Evolutionary conservation across 2,797 vertebrate species (phyloP).

Genomic region (Remorina albescens): DNA sequence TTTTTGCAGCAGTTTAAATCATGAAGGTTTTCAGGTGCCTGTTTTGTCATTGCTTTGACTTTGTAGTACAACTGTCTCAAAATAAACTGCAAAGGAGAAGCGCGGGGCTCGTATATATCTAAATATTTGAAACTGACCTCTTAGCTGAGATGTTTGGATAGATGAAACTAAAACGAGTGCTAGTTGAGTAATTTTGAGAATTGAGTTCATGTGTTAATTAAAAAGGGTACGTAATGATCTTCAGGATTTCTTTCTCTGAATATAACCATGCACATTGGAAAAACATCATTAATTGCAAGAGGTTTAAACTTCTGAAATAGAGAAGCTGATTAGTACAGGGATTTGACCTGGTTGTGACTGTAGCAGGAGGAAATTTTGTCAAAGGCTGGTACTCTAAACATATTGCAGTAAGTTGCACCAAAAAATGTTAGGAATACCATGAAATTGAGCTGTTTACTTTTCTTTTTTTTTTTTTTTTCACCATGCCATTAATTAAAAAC

Average conservation of each 20-base stretch:
- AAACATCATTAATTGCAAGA: background rate
- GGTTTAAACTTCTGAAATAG: background rate
- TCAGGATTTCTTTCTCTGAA: background rate
- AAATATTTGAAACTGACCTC: background rate
- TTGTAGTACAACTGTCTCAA: background rate
- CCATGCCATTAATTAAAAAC: too few relatives aligned
- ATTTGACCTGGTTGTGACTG: background rate
- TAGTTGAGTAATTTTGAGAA: background rate
- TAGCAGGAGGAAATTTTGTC: background rate
- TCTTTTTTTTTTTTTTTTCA: too few relatives aligned
- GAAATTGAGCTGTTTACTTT: too few relatives aligned
- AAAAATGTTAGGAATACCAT: too few relatives aligned
- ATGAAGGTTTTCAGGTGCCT: background rate
- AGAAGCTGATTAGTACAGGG: background rate
- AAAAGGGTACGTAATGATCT: background rate
- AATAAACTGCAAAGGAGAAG: background rate
- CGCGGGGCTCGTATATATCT: background rate
- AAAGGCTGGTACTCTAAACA: too few relatives aligned
- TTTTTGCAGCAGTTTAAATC: too few relatives aligned
- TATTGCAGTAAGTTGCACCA: too few relatives aligned
- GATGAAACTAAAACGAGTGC: background rate
- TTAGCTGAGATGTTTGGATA: background rate
- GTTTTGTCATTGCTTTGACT: background rate
- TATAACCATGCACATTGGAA: background rate
- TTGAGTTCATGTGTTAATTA: background rate